Base-by-base conservation (phyloP, 1,140 invertebrate species). In the Spodoptera frugiperda region DNA sequence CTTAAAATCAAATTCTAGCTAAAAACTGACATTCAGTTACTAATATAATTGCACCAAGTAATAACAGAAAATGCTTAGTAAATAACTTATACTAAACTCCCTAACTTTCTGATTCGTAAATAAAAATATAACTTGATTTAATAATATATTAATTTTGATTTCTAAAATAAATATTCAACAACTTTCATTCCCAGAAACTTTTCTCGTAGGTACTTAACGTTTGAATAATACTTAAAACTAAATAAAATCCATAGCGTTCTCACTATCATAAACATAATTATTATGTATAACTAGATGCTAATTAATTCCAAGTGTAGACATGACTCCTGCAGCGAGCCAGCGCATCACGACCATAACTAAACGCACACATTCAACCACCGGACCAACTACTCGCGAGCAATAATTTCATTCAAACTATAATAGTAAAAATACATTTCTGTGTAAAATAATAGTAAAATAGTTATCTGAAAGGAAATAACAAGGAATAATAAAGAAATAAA, bases 41-140 rank as follows among this genome's bases (percentile, higher is more conserved):
- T 87, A 89, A 84, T 57, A 82, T 90, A 91, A 93, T 93, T 93
- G 90, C 91, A 91, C 90, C 89, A 86, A 87, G 78, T 86, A 80
- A 61, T 90, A 87, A 90, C 82, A 84, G 77, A 87, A 91, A 90
- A 90, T 89, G 87, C 88, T 89, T 89, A 85, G 77, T 82, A 86
- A 65, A 80, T 80, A 81, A 81, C 76, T 82, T 83, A 68, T 73
- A 73, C 39, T 73, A 78, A 77, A 83, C 65, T 74, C 14, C 54
- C 78, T 75, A 79, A 83, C 61, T 84, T 74, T 80, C 85, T 81
- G 78, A 79, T 59, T 78, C 77, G 65, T 80, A 80, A 83, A 80
- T 78, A 76, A 83, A 82, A 86, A 82, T 75, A 78, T 79, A 73
- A 75, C 57, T 81, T 59, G 75, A 84, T 83, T 78, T 81, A 77